A percentile compares a stretch with the other conserved stretches of the same genome.
Conservation (phyloP, 2,888 invertebrate species). For the Bimastos eiseni region DNA sequence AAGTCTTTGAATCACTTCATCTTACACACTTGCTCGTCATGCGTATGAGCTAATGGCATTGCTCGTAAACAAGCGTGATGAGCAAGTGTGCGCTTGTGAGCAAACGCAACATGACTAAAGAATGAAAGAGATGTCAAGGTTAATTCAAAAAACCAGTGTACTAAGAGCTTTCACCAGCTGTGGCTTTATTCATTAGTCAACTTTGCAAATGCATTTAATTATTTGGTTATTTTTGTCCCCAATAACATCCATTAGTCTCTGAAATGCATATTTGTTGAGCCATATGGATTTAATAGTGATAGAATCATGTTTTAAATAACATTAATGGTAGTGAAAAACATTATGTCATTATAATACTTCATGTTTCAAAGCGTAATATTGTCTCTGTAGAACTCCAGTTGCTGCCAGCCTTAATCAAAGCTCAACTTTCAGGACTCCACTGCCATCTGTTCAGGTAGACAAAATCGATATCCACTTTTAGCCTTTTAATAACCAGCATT, state of each 20-base stretch:
- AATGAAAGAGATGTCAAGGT: too few relatives aligned
- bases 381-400: not conserved
- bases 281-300: not conserved
- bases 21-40: too few relatives aligned
- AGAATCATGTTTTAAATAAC: not conserved
- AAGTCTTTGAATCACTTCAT: too few relatives aligned
- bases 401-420: conserved; percentile 3
- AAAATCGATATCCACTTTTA: not conserved
- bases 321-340: not conserved
- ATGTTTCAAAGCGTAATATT: not conserved
- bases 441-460: not conserved
- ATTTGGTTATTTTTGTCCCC: not conserved
- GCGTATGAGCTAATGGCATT: too few relatives aligned
- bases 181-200: too few relatives aligned
- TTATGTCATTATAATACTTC: not conserved
- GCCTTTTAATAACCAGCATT: too few relatives aligned
- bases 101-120: too few relatives aligned
- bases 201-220: not conserved
- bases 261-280: not conserved
- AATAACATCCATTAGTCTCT: not conserved
- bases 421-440: not conserved
- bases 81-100: too few relatives aligned
- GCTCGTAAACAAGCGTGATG: too few relatives aligned
- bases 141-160: too few relatives aligned
- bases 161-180: too few relatives aligned